Percentiles rank a stretch among this genome's conserved stretches.
Conservation (phyloP, 1,140 invertebrate genomes). For the Drosophila carrolli region DNA sequence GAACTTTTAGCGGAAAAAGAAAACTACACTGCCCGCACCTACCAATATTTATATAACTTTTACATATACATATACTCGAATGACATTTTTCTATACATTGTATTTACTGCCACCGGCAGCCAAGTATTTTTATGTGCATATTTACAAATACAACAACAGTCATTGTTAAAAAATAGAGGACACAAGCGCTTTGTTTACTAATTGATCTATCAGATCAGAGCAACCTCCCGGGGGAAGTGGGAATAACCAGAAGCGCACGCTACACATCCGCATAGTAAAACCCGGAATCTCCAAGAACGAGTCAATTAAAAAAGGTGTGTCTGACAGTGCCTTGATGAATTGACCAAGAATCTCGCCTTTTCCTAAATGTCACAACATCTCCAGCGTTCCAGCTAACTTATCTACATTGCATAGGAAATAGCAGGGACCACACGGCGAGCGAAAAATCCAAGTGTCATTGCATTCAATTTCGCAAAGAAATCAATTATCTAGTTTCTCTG, state of each 20-base stretch:
- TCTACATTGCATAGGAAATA: slow-evolving; percentile 7
- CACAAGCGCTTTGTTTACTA: slow-evolving; percentile 24
- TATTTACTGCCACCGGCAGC: slow-evolving; percentile 30
- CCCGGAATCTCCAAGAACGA: slow-evolving; percentile 29
- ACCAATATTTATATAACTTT: slow-evolving; percentile 27
- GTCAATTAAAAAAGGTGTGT: slow-evolving; percentile 37
- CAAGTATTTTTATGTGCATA: slow-evolving; percentile 49
- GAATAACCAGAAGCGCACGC: slow-evolving; percentile 66
- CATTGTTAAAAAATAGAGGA: slow-evolving; percentile 60
- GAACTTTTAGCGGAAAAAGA: slow-evolving; percentile 42
- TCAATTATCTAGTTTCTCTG: slow-evolving; percentile 67
- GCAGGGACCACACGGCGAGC: slow-evolving; percentile 61
- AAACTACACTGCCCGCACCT: slow-evolving; percentile 25
- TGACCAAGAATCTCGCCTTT: slow-evolving; percentile 54
- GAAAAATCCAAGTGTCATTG: slow-evolving; percentile 72
- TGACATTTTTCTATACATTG: slow-evolving; percentile 33
- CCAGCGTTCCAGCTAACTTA: slow-evolving; percentile 60
- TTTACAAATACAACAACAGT: slow-evolving; percentile 67
- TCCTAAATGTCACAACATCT: slow-evolving; percentile 71
- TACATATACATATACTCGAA: slow-evolving; percentile 49
- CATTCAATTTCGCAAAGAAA: slow-evolving; percentile 77
- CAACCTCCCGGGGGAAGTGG: slow-evolving; percentile 16
- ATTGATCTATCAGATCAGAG: slow-evolving; percentile 22
- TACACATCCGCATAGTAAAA: slow-evolving; percentile 56
- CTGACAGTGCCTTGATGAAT: slow-evolving; percentile 68